Base-by-base conservation (phyloP, 1,140 invertebrate genomes). In the Cotesia chilonis region DNA sequence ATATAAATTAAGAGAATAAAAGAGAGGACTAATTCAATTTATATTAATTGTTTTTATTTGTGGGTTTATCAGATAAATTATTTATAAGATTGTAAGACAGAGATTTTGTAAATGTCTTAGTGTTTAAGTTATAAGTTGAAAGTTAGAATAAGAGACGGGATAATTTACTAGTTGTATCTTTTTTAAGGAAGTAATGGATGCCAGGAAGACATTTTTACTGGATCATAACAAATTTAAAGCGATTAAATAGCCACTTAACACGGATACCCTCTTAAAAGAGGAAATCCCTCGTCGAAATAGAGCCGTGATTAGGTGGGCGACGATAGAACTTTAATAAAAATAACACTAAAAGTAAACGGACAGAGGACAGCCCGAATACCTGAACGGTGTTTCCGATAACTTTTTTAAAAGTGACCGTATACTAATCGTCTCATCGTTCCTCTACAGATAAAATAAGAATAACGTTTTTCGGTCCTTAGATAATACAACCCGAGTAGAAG, bases 211-310 rank as follows among this genome's bases (percentile, higher is more conserved):
- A 47, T 71, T 74, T 74, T 72, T 64, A 71, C 59, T 20, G 68
- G 54, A 36, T 12, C 55, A 61, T 54, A 74, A 76, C 72, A 77
- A 77, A 77, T 77, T 76, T 76, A 67, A 41, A 54, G 47, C 72
- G 76, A 77, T 77, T 76, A 77, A 77, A 76, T 55, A 71, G 76
- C 74, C 74, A 71, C 68, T 74, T 71, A 74, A 77, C 76, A 77
- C 73, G 76, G 74, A 77, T 77, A 77, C 71, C 76, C 76, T 77
- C 74, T 77, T 77, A 77, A 77, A 74, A 71, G 52, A 59, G 72
- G 66, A 57, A 71, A 60, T 38, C 55, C 59, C 57, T 10, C 41
- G n/a, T 73, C 70, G 47, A 76, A 77, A 76, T 77, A 77, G 76
- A 77, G 76, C 74, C 76, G 68, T 77, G 76, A 75, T 74, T 77